A percentile compares a stretch with the other conserved stretches of the same genome.
These are phyloP conservation scores for Dasypus novemcinctus DNA, from an alignment of 2,113 vertebrate species.

Conservation along the genomic window DNA sequence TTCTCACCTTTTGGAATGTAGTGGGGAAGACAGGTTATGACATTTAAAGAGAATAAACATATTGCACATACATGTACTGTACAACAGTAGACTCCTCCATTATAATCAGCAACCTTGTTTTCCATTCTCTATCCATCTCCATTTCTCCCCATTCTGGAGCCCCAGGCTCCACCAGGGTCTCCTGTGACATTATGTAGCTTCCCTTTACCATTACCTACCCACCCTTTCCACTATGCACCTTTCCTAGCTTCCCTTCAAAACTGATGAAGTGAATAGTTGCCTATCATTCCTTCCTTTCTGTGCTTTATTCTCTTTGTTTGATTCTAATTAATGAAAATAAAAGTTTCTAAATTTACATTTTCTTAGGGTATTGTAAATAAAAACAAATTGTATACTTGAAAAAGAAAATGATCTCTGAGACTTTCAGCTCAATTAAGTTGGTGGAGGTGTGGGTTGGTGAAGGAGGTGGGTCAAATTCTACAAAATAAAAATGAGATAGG, in stretches of 20 bases:
- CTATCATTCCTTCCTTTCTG: slow-evolving; percentile 70
- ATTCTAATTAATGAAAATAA: slow-evolving; percentile 83
- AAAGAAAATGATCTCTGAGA: not conserved
- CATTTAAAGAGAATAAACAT: slow-evolving; percentile 65
- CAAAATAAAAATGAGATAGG: slow-evolving; percentile 12
- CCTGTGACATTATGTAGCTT: not conserved
- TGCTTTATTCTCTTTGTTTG: slow-evolving; percentile 71
- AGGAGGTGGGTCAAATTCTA: not conserved
- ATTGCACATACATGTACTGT: slow-evolving; percentile 1
- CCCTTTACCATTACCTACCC: not conserved
- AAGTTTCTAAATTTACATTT: slow-evolving; percentile 87
- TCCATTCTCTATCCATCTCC: too few relatives aligned
- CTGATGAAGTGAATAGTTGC: slow-evolving; percentile 75
- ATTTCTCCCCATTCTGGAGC: too few relatives aligned
- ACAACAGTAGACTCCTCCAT: too few relatives aligned
- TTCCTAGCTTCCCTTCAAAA: slow-evolving; percentile 34
- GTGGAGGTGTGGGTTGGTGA: not conserved
- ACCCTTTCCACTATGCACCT: slow-evolving; percentile 4
- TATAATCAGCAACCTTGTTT: too few relatives aligned
- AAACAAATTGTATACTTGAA: slow-evolving; percentile 85
- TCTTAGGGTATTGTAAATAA: slow-evolving; percentile 87
- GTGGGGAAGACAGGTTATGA: slow-evolving; percentile 47
- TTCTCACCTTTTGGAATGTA: slow-evolving; percentile 70
- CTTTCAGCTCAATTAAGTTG: not conserved
- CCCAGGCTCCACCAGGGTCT: not conserved